Conservation (phyloP, 23 tunicate species). For the Botrylloides violaceus region DNA sequence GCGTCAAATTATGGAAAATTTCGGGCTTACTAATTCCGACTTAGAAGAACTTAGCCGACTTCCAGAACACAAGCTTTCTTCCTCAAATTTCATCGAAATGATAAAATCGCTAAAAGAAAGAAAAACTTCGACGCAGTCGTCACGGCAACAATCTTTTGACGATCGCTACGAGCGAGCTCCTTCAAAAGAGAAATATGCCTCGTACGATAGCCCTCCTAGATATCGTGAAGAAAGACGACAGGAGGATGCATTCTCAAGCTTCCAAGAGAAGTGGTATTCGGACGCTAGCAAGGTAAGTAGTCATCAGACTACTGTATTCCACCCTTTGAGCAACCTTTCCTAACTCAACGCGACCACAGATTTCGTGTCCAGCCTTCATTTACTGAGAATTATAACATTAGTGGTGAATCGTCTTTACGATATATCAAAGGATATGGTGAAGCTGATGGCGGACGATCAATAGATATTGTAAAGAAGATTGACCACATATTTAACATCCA, state of each 20-base stretch:
- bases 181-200: not conserved
- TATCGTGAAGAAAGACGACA: not conserved
- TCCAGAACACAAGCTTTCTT: not conserved
- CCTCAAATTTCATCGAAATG: not conserved
- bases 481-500: no score
- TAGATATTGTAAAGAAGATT: no score
- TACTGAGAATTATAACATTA: no score
- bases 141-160: not conserved
- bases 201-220: not conserved
- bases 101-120: not conserved
- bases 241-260: slow-evolving; percentile 21
- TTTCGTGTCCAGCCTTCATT: no score
- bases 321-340: no score
- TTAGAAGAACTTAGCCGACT: not conserved
- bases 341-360: no score
- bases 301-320: no score
- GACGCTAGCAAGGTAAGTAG: slow-evolving; percentile 20
- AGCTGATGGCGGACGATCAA: no score
- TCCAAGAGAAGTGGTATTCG: slow-evolving; percentile 29
- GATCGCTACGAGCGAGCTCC: not conserved
- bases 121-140: not conserved
- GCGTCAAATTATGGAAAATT: not conserved
- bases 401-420: no score
- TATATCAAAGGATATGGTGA: no score
- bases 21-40: not conserved